These are phyloP conservation scores for Drosophila erecta DNA, from an alignment of 1,140 invertebrate genomes.

Conservation along the genomic window DNA sequence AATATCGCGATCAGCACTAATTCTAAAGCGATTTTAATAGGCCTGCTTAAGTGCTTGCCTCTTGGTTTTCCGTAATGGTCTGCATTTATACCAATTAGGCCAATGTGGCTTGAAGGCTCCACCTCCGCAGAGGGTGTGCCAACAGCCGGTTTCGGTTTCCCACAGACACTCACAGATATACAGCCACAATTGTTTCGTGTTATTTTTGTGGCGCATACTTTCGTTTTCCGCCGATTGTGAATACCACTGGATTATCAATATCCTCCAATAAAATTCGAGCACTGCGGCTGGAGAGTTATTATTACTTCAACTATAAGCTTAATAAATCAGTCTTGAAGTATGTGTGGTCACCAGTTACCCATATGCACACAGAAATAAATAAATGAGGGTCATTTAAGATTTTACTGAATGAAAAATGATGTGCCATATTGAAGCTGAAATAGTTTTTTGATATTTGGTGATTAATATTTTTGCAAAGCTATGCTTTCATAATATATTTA, in stretches of 20 bases:
- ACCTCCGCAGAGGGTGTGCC: constrained; percentile 72
- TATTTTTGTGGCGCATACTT: constrained; percentile 54
- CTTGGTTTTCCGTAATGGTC: constrained; percentile 52
- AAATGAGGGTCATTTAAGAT: neutral
- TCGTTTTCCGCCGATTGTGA: constrained; percentile 61
- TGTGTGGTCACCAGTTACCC: constrained; percentile 22
- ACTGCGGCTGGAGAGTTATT: constrained; percentile 39
- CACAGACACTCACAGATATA: constrained; percentile 8
- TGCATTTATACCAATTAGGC: constrained; percentile 74
- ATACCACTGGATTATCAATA: constrained; percentile 53
- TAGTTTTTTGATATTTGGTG: neutral
- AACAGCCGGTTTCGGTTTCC: constrained; percentile 63
- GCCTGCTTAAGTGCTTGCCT: constrained; percentile 44
- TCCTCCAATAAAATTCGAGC: constrained; percentile 32
- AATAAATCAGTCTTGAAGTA: constrained; percentile 48
- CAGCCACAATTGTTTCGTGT: constrained; percentile 34
- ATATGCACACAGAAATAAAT: constrained; percentile 1
- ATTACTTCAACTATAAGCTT: constrained; percentile 38
- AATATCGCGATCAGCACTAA: constrained; percentile 58
- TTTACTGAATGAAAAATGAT: neutral
- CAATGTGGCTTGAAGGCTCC: constrained; percentile 67
- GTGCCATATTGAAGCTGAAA: neutral
- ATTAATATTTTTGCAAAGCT: neutral
- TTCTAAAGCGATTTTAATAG: constrained; percentile 56
- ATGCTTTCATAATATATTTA: too few species aligned